Evolutionary conservation across 2,797 vertebrate species (phyloP), one percentile per base, ranked within the genome.

Genomic region (Rousettus madagascariensis): DNA sequence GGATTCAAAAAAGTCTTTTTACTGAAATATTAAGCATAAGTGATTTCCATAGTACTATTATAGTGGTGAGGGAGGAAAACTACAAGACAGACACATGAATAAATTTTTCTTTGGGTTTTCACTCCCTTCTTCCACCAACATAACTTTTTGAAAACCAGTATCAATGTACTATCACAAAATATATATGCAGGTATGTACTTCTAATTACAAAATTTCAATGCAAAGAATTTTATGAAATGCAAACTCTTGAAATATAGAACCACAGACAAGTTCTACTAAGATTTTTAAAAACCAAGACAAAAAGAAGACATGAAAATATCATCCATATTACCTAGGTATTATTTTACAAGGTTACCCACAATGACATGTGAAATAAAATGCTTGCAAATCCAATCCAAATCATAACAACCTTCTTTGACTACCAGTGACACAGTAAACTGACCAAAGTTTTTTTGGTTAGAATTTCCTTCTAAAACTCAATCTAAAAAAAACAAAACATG

Each of bases 391-490:
- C 78, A 96, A 84, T 71, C 15, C 78, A 79, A 91, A 85, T 61
- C 68, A 33, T n/a, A 69, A 66, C 10, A 20, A 2, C 46, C 13
- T 65, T 49, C 33, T 19, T 59, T 86, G 33, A 59, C 24, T 79
- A 57, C 22, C 30, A 38, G 8, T 19, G 61, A 19, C 51, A 68
- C 0, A 41, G 30, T 55, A 84, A 85, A 30, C 16, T 3, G 8
- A 65, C 33, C 36, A 6, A 61, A 75, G 10, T 82, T 63, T 46
- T 75, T 86, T 33, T 55, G 36, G 33, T 84, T 92, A 69, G 15
- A 28, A 91, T 82, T 96, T 72, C 38, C 69, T 85, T 75, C 38
- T 92, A 79, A 84, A 90, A 61, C 13, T 92, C 38, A 77, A 51
- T 83, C 41, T 59, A 75, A 75, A 88, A 66, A 41, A 28, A 30